Percentiles rank a stretch among this genome's conserved stretches.
Evolutionary conservation across 2,113 vertebrate genomes (phyloP).

Genomic region (Galbula dea): DNA sequence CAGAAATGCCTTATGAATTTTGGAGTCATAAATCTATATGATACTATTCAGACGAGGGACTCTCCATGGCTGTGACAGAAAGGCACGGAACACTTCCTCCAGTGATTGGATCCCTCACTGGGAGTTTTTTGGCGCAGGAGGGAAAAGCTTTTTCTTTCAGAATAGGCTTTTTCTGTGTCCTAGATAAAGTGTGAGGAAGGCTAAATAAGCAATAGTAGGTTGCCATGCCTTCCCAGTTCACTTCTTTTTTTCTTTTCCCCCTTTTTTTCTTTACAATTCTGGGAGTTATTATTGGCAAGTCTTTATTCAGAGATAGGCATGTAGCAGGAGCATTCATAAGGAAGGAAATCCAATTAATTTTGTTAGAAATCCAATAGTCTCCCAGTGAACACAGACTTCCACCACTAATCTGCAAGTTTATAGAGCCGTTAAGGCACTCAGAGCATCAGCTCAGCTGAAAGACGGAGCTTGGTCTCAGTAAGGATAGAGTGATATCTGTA

Average conservation of each 20-base stretch:
- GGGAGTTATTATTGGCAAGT: conserved; percentile 34
- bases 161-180: conserved; percentile 45
- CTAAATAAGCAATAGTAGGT: conserved; percentile 34
- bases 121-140: conserved; percentile 25
- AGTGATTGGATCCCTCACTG: neutral
- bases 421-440: neutral
- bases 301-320: conserved; percentile 28
- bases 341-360: conserved; percentile 50
- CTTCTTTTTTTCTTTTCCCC: neutral
- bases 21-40: neutral
- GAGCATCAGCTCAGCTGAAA: neutral
- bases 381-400: neutral
- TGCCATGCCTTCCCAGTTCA: conserved; percentile 15
- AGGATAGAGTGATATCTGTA: conserved; percentile 36
- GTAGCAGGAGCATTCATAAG: conserved; percentile 28
- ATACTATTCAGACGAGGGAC: neutral
- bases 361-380: conserved; percentile 44
- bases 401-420: conserved; percentile 53
- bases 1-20: conserved; percentile 13
- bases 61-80: neutral
- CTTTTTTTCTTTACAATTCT: conserved; percentile 11
- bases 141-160: conserved; percentile 46
- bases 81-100: neutral
- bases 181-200: conserved; percentile 39
- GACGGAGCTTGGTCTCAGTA: neutral